Conservation (phyloP, 2,888 invertebrate genomes). For the Lasioglossum figueresi region DNA sequence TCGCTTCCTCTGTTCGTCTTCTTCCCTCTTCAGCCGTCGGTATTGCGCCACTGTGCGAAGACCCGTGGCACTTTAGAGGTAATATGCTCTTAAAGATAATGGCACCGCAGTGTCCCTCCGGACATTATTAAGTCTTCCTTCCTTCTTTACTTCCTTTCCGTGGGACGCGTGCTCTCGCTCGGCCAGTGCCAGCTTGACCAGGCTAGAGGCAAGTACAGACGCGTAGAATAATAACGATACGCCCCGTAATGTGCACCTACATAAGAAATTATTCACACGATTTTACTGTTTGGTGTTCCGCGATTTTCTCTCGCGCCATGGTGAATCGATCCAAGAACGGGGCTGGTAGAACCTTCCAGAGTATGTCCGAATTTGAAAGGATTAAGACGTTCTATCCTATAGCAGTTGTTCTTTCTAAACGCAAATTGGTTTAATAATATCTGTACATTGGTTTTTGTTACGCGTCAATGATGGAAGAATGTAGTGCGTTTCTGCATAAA, state of each 20-base stretch:
- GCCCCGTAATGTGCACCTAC: background rate
- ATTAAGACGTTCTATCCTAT: background rate
- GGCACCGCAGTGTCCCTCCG: constrained; percentile 55
- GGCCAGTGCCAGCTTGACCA: background rate
- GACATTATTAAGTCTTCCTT: constrained; percentile 71
- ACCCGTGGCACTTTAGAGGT: constrained; percentile 68
- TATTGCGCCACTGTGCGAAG: constrained; percentile 53
- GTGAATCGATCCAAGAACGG: background rate
- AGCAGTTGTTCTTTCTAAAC: background rate
- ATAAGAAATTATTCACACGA: background rate
- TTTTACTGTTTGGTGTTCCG: background rate
- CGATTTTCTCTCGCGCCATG: background rate
- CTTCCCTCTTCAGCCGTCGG: constrained; percentile 23
- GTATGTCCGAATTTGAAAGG: background rate
- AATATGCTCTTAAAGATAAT: constrained; percentile 78
- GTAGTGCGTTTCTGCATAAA: too few species aligned
- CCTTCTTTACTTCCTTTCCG: constrained; percentile 27
- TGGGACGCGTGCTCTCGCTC: constrained; percentile 6
- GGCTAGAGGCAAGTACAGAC: background rate
- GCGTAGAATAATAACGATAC: background rate
- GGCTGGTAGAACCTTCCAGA: background rate
- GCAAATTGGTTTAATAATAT: background rate
- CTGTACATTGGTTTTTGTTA: too few species aligned
- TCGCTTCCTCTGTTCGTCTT: constrained; percentile 44
- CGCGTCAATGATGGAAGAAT: too few species aligned